Evolutionary conservation across 2,797 vertebrate species (phyloP).

Genomic region (Phrynocephalus vlangalii): DNA sequence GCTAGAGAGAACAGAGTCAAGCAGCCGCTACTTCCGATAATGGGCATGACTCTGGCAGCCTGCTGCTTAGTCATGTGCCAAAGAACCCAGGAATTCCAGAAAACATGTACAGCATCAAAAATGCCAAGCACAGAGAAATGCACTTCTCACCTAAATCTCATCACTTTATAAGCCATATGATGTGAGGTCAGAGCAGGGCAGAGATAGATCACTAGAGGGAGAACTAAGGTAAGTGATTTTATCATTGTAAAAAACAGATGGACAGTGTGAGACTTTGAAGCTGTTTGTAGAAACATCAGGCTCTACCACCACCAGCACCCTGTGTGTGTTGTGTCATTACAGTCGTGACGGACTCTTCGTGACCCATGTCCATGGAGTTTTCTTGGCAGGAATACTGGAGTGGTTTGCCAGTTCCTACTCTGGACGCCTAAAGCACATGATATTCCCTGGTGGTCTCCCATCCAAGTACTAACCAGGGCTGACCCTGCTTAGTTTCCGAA

Average conservation of each 20-base stretch:
- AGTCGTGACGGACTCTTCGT: no score
- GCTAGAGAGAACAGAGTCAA: not conserved
- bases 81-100: not conserved
- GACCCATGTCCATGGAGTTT: no score
- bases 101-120: conserved; percentile 1
- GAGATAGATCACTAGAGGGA: not conserved
- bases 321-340: no score
- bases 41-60: not conserved
- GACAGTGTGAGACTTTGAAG: no score
- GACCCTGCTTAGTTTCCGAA: no score
- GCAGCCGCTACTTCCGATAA: not conserved
- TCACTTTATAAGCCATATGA: not conserved
- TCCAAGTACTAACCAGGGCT: no score
- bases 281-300: no score
- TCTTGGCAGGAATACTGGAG: no score
- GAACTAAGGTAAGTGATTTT: not conserved
- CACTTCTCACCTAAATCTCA: not conserved
- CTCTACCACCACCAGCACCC: no score
- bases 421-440: no score
- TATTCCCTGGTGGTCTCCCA: no score
- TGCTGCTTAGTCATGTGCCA: not conserved
- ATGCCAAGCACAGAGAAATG: not conserved
- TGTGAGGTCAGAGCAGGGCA: not conserved
- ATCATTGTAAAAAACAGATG: not conserved
- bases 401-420: no score